Evolutionary conservation across 2,797 vertebrate species (phyloP), one percentile per base, ranked within the genome.

Genomic region (Acipenser ruthenus): DNA sequence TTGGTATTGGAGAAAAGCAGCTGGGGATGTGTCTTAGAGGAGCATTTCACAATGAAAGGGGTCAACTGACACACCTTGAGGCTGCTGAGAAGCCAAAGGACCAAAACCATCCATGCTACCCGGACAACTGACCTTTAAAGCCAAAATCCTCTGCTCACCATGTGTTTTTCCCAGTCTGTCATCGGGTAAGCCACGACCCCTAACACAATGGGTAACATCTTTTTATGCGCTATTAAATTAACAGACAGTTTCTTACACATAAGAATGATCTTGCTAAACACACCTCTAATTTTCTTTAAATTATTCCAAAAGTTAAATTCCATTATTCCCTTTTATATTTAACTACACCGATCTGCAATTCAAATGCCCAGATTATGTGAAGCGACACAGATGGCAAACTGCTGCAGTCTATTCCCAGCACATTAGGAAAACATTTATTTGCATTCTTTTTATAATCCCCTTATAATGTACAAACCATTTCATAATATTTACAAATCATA

Each of bases 361-460:
- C 80, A 81, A 83, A 86, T 87, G 64, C 69, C 62, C 70, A 74
- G 71, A 72, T 79, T 77, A 80, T 79, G 80, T 78, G 79, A 80
- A 84, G 73, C 56, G 74, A 80, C 65, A 79, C 86, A 88, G 85
- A 87, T 88, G 87, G 84, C 71, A 75, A 64, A 75, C 78, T 75
- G 71, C 73, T 71, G 78, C 71, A 74, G 71, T 72, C 71, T 69
- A 78, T 80, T 80, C 78, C 80, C 65, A 68, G 76, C 77, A 75
- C 72, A 77, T 79, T 77, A 78, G 69, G 23, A 49, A n/a, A 78
- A 71, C 69, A 73, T 70, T 79, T 74, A 74, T 74, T 70, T 76
- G 74, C 66, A 72, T 76, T 73, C 79, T 82, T 77, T 81, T 74
- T 68, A 70, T 72, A 69, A 52, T 63, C 70, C 70, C 67, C 60